These are phyloP conservation scores for Camelus dromedarius DNA, from an alignment of 2,113 vertebrate genomes.

Conservation along the genomic window DNA sequence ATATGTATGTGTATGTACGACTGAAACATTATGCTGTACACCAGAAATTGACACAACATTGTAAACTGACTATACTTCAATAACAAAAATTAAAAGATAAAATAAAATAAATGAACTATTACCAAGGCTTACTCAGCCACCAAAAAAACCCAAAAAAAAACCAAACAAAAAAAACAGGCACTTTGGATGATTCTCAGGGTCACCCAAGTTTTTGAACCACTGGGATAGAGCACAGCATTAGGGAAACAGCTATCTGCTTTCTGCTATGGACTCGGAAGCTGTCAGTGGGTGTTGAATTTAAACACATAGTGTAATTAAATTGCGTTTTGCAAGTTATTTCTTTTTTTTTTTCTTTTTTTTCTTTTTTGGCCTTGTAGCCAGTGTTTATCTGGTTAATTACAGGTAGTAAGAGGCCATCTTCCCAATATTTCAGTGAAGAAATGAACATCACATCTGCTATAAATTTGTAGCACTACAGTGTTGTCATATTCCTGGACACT, in stretches of 20 bases:
- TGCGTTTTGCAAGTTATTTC: background rate
- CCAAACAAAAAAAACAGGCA: background rate
- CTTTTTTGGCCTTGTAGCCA: background rate
- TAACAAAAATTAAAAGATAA: no score
- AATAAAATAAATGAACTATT: no score
- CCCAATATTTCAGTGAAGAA: slow-evolving; percentile 30
- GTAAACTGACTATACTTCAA: no score
- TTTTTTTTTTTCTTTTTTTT: background rate
- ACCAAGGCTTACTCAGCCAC: no score
- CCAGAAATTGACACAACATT: no score
- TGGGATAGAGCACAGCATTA: background rate
- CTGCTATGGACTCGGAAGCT: background rate
- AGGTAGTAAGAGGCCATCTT: background rate
- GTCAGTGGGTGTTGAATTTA: background rate
- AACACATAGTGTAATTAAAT: background rate
- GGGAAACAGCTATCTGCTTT: background rate
- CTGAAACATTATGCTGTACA: no score
- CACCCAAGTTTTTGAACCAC: background rate
- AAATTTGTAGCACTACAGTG: background rate
- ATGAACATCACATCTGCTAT: background rate
- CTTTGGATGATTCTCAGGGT: background rate
- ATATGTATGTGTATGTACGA: no score
- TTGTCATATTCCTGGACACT: background rate
- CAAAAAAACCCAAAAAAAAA: no score
- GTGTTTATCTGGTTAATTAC: slow-evolving; percentile 1